Percentiles rank a stretch among this genome's conserved stretches.
Conservation (phyloP, 2,113 vertebrate species). For the Elachura formosa region DNA sequence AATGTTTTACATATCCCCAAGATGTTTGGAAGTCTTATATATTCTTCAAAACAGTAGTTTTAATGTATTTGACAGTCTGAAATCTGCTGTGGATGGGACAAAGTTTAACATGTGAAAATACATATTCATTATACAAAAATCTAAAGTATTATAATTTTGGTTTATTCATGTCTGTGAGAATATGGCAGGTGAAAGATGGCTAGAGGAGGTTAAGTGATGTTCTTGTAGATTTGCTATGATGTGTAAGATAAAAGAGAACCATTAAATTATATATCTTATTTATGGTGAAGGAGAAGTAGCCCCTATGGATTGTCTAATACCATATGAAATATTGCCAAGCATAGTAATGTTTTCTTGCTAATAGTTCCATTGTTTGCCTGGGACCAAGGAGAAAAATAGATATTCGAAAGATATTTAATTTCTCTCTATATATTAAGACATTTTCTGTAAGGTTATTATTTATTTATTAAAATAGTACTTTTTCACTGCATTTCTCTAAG, state of each 20-base stretch:
- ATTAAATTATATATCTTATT: constrained; percentile 75
- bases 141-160: constrained; percentile 38
- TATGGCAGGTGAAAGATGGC: constrained; percentile 56
- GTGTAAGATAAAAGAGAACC: constrained; percentile 68
- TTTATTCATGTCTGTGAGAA: constrained; percentile 54
- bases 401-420: constrained; percentile 16
- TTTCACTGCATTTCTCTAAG: neutral
- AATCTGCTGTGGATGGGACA: constrained; percentile 15
- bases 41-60: constrained; percentile 18
- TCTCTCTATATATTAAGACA: neutral
- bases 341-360: constrained; percentile 63
- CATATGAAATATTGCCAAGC: constrained; percentile 55
- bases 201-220: constrained; percentile 70
- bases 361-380: constrained; percentile 59
- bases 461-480: neutral
- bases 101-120: constrained; percentile 50
- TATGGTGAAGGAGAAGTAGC: constrained; percentile 65
- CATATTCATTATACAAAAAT: constrained; percentile 54
- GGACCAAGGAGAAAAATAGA: constrained; percentile 16
- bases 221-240: constrained; percentile 67
- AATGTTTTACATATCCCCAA: constrained; percentile 49
- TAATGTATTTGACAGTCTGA: constrained; percentile 42
- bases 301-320: constrained; percentile 70
- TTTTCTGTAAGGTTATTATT: neutral
- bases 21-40: constrained; percentile 7